Conservation (phyloP, 1,140 invertebrate species). For the Choristoneura fumiferana region DNA sequence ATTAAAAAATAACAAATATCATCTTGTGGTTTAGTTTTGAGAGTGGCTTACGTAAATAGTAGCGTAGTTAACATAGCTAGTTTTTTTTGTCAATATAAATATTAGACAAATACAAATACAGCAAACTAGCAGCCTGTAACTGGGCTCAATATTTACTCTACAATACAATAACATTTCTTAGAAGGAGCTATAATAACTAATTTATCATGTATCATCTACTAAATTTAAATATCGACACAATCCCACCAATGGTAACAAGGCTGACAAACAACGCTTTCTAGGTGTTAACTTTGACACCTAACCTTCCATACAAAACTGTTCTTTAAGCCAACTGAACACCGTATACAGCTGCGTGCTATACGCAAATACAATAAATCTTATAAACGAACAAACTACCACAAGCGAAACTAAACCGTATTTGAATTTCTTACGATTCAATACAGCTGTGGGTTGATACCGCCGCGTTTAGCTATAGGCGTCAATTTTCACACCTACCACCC, state of each 20-base stretch:
- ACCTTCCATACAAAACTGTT: conserved; percentile 1
- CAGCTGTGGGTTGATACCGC: not conserved
- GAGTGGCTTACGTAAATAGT: too few relatives aligned
- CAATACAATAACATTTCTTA: too few relatives aligned
- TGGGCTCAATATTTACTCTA: too few relatives aligned
- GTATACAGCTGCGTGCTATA: not conserved
- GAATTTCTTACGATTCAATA: not conserved
- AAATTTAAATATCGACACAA: not conserved
- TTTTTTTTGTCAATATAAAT: too few relatives aligned
- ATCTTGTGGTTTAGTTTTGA: too few relatives aligned
- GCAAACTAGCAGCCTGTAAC: too few relatives aligned
- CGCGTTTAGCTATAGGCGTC: conserved; percentile 37
- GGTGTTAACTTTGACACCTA: conserved; percentile 71
- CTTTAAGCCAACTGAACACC: conserved; percentile 16
- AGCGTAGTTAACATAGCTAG: too few relatives aligned
- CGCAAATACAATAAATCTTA: conserved; percentile 9
- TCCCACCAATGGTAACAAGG: conserved; percentile 35
- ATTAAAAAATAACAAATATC: too few relatives aligned
- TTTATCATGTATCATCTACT: too few relatives aligned
- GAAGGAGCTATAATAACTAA: too few relatives aligned
- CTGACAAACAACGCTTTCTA: conserved; percentile 36
- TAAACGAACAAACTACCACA: conserved; percentile 7
- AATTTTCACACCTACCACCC: conserved; percentile 68
- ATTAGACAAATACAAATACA: too few relatives aligned
- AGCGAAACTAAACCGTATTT: conserved; percentile 31